Conservation (phyloP, 2,113 vertebrate genomes). For the Chauna torquata region DNA sequence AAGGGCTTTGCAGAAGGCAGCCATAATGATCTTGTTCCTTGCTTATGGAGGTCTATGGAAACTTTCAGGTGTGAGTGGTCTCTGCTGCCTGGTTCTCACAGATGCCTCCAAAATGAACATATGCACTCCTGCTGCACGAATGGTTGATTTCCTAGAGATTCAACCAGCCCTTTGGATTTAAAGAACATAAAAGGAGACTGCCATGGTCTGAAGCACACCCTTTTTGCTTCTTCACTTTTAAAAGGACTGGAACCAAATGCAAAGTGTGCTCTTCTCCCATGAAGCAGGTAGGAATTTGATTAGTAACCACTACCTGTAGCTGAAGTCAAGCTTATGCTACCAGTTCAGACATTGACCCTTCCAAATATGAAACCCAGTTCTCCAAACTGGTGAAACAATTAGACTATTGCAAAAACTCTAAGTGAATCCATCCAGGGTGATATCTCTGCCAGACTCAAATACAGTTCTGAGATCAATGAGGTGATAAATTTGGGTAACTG, state of each 20-base stretch:
- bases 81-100: background rate
- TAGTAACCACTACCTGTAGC: background rate
- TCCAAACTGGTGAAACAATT: background rate
- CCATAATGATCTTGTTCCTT: background rate
- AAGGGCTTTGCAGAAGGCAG: background rate
- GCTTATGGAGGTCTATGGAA: background rate
- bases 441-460: background rate
- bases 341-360: background rate
- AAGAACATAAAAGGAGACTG: background rate
- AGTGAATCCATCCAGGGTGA: background rate
- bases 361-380: background rate
- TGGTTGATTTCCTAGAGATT: background rate
- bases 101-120: background rate
- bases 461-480: background rate
- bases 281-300: background rate
- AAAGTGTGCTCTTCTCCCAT: background rate
- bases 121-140: rapidly evolving
- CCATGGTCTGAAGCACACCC: background rate
- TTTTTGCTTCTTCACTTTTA: background rate
- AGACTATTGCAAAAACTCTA: background rate
- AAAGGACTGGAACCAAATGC: background rate
- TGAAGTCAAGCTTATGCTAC: background rate
- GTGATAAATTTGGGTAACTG: background rate
- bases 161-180: background rate
- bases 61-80: background rate